Evolutionary conservation across 1,140 invertebrate species (phyloP).

Genomic region (Drosophila mojavensis): DNA sequence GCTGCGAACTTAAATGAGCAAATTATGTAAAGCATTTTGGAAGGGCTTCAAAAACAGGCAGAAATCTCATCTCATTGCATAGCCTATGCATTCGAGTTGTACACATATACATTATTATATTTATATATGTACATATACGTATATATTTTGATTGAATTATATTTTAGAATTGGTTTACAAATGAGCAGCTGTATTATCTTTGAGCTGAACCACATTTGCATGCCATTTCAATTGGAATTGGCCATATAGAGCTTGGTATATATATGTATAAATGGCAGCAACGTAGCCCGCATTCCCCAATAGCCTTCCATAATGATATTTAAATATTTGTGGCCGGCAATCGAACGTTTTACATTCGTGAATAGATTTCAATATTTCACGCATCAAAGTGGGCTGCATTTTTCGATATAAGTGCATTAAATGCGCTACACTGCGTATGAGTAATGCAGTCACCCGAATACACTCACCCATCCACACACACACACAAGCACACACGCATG

Average conservation of each 20-base stretch:
- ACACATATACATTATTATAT: no score
- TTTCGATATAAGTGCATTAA: slow-evolving; percentile 55
- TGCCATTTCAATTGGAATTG: background rate
- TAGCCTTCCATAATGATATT: slow-evolving; percentile 9
- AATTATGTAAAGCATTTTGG: no score
- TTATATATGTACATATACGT: no score
- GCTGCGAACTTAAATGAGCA: no score
- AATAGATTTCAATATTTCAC: slow-evolving; percentile 45
- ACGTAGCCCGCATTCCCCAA: slow-evolving; percentile 12
- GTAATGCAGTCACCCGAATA: slow-evolving; percentile 63
- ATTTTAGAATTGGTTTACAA: background rate
- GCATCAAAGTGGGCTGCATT: slow-evolving; percentile 39
- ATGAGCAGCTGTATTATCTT: slow-evolving; percentile 1
- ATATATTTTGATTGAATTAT: no score
- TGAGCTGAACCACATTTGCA: background rate
- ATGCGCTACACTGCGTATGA: slow-evolving; percentile 68
- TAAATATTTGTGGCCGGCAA: slow-evolving; percentile 20
- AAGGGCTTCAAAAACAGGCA: no score
- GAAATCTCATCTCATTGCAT: no score
- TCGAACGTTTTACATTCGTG: slow-evolving; percentile 1
- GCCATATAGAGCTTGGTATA: background rate
- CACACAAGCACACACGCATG: slow-evolving; percentile 10
- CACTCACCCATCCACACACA: slow-evolving; percentile 18
- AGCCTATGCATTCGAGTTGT: no score
- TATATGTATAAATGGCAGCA: background rate